These are phyloP conservation scores for Ageneiosus marmoratus DNA, from an alignment of 2,113 vertebrate species.

Conservation along the genomic window DNA sequence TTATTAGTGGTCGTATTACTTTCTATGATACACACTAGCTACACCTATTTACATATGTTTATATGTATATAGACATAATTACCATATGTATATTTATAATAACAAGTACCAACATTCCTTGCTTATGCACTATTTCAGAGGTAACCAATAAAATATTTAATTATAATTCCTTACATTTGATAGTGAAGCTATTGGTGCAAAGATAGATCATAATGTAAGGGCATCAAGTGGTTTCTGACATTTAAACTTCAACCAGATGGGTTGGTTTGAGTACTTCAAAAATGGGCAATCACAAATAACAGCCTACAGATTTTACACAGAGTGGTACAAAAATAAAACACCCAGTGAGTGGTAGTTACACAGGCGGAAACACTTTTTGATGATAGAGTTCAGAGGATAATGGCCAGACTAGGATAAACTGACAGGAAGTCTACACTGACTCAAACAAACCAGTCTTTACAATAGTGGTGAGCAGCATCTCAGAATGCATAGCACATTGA, in stretches of 20 bases:
- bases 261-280: neutral
- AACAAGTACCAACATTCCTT: no score
- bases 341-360: neutral
- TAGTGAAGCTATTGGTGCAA: neutral
- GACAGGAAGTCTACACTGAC: neutral
- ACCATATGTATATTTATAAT: no score
- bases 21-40: no score
- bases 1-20: no score
- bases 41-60: no score
- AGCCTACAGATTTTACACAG: neutral
- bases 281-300: neutral
- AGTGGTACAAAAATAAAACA: no score
- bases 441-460: neutral
- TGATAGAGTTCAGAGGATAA: no score
- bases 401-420: neutral
- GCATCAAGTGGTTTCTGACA: constrained; percentile 15
- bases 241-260: neutral
- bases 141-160: constrained; percentile 21
- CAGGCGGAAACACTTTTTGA: neutral
- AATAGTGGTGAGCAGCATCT: neutral
- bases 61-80: no score
- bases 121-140: neutral
- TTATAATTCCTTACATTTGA: neutral
- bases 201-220: neutral
- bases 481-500: neutral